Conservation (phyloP, 2,113 vertebrate genomes). For the Gracilinanus agilis region DNA sequence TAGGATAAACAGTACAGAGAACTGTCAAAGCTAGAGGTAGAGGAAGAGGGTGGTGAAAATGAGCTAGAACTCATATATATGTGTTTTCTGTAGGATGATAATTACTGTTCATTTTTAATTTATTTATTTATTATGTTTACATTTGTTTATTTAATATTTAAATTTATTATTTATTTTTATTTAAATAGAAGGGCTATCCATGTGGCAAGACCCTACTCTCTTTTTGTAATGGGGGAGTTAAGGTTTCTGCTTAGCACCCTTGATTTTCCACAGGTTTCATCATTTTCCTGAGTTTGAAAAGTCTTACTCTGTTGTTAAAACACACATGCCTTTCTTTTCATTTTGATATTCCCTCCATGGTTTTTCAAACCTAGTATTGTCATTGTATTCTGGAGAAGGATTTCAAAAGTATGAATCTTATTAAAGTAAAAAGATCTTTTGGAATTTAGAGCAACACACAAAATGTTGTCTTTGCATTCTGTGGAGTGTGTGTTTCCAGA, state of each 20-base stretch:
- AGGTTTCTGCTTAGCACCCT: constrained; percentile 58
- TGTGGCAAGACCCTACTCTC: constrained; percentile 65
- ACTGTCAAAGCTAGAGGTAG: not conserved
- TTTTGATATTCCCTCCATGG: not conserved
- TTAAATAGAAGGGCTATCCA: constrained; percentile 72
- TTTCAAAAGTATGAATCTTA: not conserved
- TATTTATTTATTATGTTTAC: too few relatives aligned
- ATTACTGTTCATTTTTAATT: too few relatives aligned
- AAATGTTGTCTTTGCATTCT: not conserved
- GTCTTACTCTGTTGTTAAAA: constrained; percentile 53
- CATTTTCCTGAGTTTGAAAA: constrained; percentile 64
- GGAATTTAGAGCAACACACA: constrained; percentile 1
- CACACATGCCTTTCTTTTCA: not conserved
- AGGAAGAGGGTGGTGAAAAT: not conserved
- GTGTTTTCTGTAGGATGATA: constrained; percentile 63
- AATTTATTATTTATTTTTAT: constrained; percentile 51
- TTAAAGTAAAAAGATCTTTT: not conserved
- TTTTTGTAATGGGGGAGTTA: constrained; percentile 78
- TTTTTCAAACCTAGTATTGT: constrained; percentile 1
- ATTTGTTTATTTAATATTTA: too few relatives aligned
- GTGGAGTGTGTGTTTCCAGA: constrained; percentile 3
- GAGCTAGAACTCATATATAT: not conserved
- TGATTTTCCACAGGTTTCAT: constrained; percentile 56
- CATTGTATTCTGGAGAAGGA: constrained; percentile 12
- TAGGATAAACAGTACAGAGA: not conserved